Conservation (phyloP, 2,113 vertebrate genomes). For the Herpetotheres cachinnans region DNA sequence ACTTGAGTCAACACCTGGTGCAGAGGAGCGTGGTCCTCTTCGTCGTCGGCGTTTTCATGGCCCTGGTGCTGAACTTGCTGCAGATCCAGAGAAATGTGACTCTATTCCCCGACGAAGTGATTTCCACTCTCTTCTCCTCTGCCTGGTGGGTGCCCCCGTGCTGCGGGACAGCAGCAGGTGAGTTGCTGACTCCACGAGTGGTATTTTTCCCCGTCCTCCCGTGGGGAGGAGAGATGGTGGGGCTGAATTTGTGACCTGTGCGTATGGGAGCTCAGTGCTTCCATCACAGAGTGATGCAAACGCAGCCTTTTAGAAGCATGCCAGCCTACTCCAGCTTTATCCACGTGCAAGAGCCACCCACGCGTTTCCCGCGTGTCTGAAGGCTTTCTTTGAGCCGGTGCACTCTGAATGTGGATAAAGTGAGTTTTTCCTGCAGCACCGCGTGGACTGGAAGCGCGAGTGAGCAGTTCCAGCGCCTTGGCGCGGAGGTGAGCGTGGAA, state of each 20-base stretch:
- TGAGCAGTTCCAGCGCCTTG: neutral
- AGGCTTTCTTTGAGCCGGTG: neutral
- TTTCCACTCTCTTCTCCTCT: conserved; percentile 90
- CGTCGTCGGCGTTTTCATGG: conserved; percentile 88
- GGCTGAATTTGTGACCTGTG: neutral
- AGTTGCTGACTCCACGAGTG: conserved; percentile 35
- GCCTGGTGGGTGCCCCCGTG: conserved; percentile 98
- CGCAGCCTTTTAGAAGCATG: neutral
- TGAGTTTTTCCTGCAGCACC: neutral
- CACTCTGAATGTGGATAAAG: fast-evolving
- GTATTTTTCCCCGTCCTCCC: neutral
- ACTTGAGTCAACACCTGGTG: conserved; percentile 82
- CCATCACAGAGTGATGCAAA: neutral
- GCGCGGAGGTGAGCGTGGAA: neutral
- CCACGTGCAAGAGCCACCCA: neutral
- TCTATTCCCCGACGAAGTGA: conserved; percentile 91
- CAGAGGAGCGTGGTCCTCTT: conserved; percentile 92
- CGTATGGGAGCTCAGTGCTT: neutral
- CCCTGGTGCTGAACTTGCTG: conserved; percentile 94
- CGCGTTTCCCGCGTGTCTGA: neutral
- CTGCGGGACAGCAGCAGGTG: conserved; percentile 94
- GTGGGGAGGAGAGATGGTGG: neutral
- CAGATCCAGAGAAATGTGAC: conserved; percentile 93
- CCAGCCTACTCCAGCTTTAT: neutral
- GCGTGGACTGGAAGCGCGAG: too few relatives aligned